Evolutionary conservation across 2,113 vertebrate genomes (phyloP), one percentile per base, ranked within the genome.

Genomic region (Sarotherodon lohbergeri): DNA sequence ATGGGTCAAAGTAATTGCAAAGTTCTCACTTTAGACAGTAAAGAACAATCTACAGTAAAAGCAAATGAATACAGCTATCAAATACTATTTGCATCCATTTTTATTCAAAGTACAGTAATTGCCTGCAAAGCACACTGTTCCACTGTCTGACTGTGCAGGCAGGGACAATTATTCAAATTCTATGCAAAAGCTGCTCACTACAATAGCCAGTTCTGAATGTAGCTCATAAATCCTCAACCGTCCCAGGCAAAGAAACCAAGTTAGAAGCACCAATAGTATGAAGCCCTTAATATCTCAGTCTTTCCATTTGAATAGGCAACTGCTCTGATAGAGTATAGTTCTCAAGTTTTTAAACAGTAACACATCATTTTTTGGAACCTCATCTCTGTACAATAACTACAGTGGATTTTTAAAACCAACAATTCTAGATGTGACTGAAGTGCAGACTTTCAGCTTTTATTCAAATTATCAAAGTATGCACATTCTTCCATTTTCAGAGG

Each of bases 91-190:
- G 71, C 82, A 89, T 89, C 29, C 41, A 63, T 88, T 93, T 88
- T 82, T 50, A 89, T 16, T 13, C 13, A 66, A 41, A 76, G 82
- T 48, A n/a, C 11, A 32, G 50, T 48, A 54, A 84, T 86, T 90
- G n/a, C 80, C 68, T 79, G 78, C 7, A 29, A 61, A 84, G 43
- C 32, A 87, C 32, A 76, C 80, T 82, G 85, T 87, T 88, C 81
- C 79, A 86, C 57, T 73, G 79, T 59, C 63, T 87, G 59, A 63
- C 17, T 71, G 73, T 89, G 80, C 86, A 86, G 41, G 48, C 50
- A 81, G 48, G 48, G 24, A 73, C 46, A 93, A 85, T 82, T 80
- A 94, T 94, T 94, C 80, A 91, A 94, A 92, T 88, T 16, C 27
- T 52, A 92, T 88, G 86, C 57, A 92, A 92, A 91, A 86, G 16